Evolutionary conservation across 2,888 invertebrate genomes (phyloP).

Genomic region (Polia nebulosa): DNA sequence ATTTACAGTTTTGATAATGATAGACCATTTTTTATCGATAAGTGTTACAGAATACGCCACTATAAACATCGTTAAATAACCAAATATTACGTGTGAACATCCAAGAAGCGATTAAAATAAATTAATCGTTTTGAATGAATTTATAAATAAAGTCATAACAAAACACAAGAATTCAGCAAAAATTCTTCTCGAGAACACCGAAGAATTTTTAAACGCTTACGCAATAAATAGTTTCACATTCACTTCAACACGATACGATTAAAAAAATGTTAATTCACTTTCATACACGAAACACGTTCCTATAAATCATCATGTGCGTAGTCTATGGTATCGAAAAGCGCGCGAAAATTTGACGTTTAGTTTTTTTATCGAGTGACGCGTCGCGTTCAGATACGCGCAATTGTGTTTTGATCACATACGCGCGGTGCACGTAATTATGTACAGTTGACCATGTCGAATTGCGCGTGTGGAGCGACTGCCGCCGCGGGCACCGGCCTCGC

Average conservation of each 20-base stretch:
- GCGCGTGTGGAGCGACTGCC: slow-evolving; percentile 87
- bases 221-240: slow-evolving; percentile 86
- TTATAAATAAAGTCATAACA: slow-evolving; percentile 55
- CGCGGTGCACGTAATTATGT: slow-evolving; percentile 81
- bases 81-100: slow-evolving; percentile 48
- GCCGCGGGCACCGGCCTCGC: slow-evolving; percentile 83
- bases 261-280: slow-evolving; percentile 86
- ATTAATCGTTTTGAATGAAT: slow-evolving; percentile 41
- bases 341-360: slow-evolving; percentile 76
- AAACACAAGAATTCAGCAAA: slow-evolving; percentile 70
- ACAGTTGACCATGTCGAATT: slow-evolving; percentile 90
- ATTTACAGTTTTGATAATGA: slow-evolving; percentile 14
- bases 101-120: slow-evolving; percentile 34
- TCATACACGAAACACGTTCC: slow-evolving; percentile 84
- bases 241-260: slow-evolving; percentile 85
- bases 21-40: not conserved
- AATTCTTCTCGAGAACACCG: slow-evolving; percentile 76
- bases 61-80: slow-evolving; percentile 26
- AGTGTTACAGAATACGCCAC: slow-evolving; percentile 58
- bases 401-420: slow-evolving; percentile 73
- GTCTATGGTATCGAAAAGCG: slow-evolving; percentile 70
- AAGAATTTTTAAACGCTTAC: slow-evolving; percentile 79
- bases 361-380: slow-evolving; percentile 69
- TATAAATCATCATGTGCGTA: slow-evolving; percentile 69
- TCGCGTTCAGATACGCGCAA: slow-evolving; percentile 71